Conservation (phyloP, 2,113 vertebrate species). For the Chelonoidis abingdonii region DNA sequence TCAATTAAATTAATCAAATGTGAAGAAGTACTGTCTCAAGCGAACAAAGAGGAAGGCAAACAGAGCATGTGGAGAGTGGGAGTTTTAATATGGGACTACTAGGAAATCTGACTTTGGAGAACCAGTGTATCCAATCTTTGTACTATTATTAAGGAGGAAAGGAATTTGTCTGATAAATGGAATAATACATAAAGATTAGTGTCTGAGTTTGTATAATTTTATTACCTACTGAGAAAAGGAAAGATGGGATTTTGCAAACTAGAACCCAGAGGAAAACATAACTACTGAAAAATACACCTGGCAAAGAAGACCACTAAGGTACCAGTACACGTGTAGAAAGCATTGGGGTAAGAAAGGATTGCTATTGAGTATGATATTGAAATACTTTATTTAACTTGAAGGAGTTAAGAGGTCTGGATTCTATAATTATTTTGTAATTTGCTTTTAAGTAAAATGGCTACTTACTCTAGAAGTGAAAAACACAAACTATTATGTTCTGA, state of each 20-base stretch:
- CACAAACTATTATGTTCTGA: rapidly evolving
- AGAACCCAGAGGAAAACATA: not conserved
- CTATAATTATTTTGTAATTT: not conserved
- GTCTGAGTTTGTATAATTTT: not conserved
- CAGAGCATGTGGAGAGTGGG: not conserved
- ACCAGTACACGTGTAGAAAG: not conserved
- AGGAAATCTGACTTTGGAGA: not conserved
- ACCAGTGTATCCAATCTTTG: not conserved
- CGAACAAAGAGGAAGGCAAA: not conserved
- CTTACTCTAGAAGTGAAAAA: not conserved
- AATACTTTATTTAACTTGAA: not conserved
- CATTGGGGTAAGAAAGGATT: not conserved
- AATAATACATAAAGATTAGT: not conserved
- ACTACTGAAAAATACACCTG: not conserved
- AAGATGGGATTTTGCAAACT: not conserved
- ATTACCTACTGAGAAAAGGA: not conserved
- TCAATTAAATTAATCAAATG: not conserved
- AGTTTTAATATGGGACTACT: not conserved
- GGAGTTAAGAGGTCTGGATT: not conserved
- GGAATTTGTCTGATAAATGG: not conserved
- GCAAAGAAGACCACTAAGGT: not conserved
- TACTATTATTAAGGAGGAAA: not conserved
- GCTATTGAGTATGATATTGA: not conserved
- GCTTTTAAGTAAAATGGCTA: not conserved
- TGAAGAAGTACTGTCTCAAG: not conserved